Evolutionary conservation across 1,140 invertebrate genomes (phyloP).

Genomic region (Nasonia giraulti): DNA sequence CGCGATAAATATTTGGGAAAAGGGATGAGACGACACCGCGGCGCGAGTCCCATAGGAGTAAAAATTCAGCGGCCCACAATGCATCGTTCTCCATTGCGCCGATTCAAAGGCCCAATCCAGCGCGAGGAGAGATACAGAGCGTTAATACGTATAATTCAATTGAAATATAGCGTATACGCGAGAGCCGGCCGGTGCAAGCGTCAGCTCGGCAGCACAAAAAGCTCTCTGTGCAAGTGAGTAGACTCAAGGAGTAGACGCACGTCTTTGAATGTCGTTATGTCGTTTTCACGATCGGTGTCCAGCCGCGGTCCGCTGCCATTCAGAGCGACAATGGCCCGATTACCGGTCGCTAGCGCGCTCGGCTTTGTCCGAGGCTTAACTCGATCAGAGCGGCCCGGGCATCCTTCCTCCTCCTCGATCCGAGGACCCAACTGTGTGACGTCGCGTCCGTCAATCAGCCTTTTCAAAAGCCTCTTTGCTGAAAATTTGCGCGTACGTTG

Average conservation of each 20-base stretch:
- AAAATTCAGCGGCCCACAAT: background rate
- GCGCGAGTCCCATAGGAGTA: background rate
- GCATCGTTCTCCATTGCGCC: background rate
- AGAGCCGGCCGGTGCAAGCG: background rate
- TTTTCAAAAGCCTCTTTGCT: conserved; percentile 29
- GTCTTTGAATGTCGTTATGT: conserved; percentile 12
- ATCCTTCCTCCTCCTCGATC: background rate
- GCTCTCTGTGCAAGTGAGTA: conserved; percentile 5
- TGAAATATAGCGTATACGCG: background rate
- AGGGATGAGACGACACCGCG: conserved; percentile 46
- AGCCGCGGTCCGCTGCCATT: conserved; percentile 48
- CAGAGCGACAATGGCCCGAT: conserved; percentile 58
- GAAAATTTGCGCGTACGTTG: conserved; percentile 21
- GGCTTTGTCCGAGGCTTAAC: conserved; percentile 59
- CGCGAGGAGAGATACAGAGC: background rate
- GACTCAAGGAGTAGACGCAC: background rate
- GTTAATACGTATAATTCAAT: background rate
- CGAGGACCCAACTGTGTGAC: background rate
- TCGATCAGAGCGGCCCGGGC: conserved; percentile 45
- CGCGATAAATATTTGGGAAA: conserved; percentile 55
- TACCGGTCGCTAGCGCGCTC: conserved; percentile 50
- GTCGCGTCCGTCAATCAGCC: conserved; percentile 30
- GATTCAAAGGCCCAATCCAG: background rate
- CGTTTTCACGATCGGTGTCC: conserved; percentile 8
- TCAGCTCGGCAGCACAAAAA: background rate